A percentile compares a stretch with the other conserved stretches of the same genome.
Evolutionary conservation across 2,888 invertebrate genomes (phyloP).

Genomic region (Dasypogon diadema): DNA sequence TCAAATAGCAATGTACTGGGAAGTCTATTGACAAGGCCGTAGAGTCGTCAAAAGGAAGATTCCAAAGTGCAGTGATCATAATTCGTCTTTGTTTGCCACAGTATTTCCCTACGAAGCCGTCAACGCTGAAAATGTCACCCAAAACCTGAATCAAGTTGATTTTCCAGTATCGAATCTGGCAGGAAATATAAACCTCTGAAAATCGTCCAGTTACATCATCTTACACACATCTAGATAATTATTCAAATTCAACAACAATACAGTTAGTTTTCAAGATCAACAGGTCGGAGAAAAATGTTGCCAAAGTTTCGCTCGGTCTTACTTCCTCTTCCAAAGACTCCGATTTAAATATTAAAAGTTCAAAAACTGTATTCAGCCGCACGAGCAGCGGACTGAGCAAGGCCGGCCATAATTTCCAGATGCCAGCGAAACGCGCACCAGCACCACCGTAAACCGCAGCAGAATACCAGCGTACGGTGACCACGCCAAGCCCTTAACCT

Average conservation of each 20-base stretch:
- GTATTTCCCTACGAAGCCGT: too few species aligned
- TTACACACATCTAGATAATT: background rate
- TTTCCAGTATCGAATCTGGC: background rate
- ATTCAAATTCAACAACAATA: conserved; percentile 2
- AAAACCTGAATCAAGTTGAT: background rate
- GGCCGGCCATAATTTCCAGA: background rate
- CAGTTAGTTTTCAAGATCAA: conserved; percentile 27
- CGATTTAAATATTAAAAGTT: background rate
- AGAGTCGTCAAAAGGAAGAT: background rate
- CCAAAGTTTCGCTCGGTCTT: background rate
- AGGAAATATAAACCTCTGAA: background rate
- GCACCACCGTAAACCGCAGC: background rate
- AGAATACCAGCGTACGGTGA: background rate
- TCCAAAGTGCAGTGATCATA: too few species aligned
- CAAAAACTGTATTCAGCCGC: background rate
- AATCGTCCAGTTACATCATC: conserved; percentile 4
- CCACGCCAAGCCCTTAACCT: background rate
- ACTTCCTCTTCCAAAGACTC: conserved; percentile 25
- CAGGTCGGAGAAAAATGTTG: background rate
- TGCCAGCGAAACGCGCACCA: background rate
- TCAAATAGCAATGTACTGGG: background rate
- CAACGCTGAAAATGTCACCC: background rate
- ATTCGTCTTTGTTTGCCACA: too few species aligned
- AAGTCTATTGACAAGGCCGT: background rate
- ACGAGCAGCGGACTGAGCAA: background rate